phyloP scores from a whole-genome alignment of 2,797 vertebrate genomes.

The Oreortyx pictus region DNA sequence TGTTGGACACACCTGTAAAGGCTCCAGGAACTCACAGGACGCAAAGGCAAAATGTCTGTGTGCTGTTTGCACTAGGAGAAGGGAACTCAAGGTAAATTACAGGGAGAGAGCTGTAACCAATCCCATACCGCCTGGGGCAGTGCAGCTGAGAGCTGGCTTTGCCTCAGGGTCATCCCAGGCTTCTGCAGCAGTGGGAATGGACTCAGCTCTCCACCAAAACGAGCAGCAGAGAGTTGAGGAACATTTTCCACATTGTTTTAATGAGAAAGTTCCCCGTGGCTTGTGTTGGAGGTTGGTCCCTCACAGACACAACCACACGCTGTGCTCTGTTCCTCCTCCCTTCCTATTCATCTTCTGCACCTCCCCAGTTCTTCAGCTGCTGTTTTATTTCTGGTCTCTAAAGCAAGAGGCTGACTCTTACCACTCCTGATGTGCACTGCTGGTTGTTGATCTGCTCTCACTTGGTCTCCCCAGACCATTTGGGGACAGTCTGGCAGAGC shows the following conservation, averaged over 20 bases:
- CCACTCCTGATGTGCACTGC: accelerated
- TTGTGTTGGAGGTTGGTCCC: not conserved
- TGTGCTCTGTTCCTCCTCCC: not conserved
- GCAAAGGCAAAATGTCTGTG: not conserved
- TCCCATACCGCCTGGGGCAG: not conserved
- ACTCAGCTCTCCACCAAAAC: not conserved
- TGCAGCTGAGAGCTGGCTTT: not conserved
- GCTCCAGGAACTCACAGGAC: not conserved
- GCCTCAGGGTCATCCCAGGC: not conserved
- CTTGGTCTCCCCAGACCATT: slow-evolving; percentile 21
- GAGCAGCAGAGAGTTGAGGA: not conserved
- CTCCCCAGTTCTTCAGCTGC: not conserved
- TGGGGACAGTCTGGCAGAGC: not conserved
- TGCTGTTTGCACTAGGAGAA: accelerated
- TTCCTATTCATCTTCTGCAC: not conserved
- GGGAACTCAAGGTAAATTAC: not conserved
- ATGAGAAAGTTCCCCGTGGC: not conserved
- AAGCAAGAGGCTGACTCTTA: not conserved
- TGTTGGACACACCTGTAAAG: not conserved
- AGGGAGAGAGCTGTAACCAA: not conserved
- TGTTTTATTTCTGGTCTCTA: not conserved
- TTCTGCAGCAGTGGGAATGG: accelerated
- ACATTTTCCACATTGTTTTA: not conserved
- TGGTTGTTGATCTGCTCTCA: slow-evolving; percentile 3
- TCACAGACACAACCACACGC: not conserved